Evolutionary conservation across 1,140 invertebrate genomes (phyloP), one percentile per base, ranked within the genome.

Genomic region (Cotesia chilonis): DNA sequence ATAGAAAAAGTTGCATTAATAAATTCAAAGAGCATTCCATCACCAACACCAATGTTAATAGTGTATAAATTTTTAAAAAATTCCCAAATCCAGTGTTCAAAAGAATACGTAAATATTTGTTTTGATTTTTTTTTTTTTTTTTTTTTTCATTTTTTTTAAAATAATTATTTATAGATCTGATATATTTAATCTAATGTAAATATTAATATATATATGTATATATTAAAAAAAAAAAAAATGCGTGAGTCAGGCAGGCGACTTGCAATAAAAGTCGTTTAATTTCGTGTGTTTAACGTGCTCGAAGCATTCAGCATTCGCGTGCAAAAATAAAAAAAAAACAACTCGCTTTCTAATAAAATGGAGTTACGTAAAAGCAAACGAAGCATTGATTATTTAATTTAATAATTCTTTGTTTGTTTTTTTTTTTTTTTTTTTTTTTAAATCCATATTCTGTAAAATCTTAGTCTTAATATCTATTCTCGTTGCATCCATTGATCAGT

Each of bases 1-100:
- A 64, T 9, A 52, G 12, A 38, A 55, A 68, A 55, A 68, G 59
- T 47, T 41, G 66, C 41, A 38, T 28, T 35, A 55, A 12, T 51
- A 35, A 52, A 78, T 75, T 63, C 76, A 66, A 79, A 78, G 68
- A 76, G 74, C 81, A 83, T 81, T 83, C 82, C 82, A 83, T 80
- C 81, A 83, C 82, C 82, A 82, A 77, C 77, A 72, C 65, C 63
- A 72, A 77, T 74, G 71, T 71, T 68, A 75, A 68, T 68, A 28
- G 20, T 68, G 7, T 60, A 28, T 7, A 28, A 55, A 55, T 55
- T 14, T n/a, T 0, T 0, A 55, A 55, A 14, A 55, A 55, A 55
- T 12, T n/a, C 54, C 54, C 10, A 55, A 55, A 28, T 60, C 28
- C 28, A 38, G 66, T 55, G 4, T 68, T 9, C n/a, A 38, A 38